Conservation (phyloP, 1,140 invertebrate species). For the Triops cancriformis region DNA sequence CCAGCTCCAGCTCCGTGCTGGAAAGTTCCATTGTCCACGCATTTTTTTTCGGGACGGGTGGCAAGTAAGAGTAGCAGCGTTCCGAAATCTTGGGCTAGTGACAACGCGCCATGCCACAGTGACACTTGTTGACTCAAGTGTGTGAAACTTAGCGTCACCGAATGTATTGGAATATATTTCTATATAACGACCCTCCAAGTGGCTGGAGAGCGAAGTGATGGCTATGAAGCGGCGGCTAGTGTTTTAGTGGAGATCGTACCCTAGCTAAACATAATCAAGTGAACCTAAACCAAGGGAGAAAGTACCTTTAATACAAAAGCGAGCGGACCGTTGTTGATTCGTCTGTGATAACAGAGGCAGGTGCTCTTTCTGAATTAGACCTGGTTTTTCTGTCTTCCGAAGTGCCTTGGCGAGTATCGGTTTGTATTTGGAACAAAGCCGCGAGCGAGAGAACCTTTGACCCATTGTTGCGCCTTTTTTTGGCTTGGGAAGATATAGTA, state of each 20-base stretch:
- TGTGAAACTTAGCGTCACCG: neutral
- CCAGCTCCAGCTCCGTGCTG: neutral
- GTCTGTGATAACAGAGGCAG: conserved; percentile 8
- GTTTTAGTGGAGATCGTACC: neutral
- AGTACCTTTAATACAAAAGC: neutral
- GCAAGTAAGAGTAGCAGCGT: neutral
- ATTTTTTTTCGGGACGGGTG: neutral
- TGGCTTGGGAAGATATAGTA: neutral
- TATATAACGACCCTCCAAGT: neutral
- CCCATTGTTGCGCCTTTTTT: neutral
- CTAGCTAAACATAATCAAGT: neutral
- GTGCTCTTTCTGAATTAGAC: neutral
- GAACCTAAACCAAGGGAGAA: neutral
- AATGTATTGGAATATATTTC: neutral
- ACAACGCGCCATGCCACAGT: neutral
- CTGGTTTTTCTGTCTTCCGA: neutral
- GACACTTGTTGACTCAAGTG: conserved; percentile 1
- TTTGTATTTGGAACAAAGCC: neutral
- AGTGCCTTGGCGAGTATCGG: conserved; percentile 1
- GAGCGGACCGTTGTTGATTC: neutral
- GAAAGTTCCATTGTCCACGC: neutral
- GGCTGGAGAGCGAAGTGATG: too few relatives aligned
- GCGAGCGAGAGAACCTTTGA: too few relatives aligned
- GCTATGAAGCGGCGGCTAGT: too few relatives aligned
- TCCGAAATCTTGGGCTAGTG: neutral